Evolutionary conservation across 1,140 invertebrate genomes (phyloP).

Genomic region (Cotesia chilonis): DNA sequence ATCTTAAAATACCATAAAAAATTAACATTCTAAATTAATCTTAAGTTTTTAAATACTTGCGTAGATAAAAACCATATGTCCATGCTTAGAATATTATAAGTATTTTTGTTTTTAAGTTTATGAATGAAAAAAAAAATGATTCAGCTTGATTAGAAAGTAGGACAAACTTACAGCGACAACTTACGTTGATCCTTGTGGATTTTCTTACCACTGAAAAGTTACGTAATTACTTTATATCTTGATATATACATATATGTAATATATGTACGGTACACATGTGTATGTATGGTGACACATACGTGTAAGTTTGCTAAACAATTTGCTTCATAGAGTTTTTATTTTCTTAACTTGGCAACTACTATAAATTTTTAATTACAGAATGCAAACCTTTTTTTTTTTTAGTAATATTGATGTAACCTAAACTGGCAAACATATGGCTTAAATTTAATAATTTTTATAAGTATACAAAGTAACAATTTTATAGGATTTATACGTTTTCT

Average conservation of each 20-base stretch:
- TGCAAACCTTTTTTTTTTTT: too few species aligned
- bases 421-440: too few species aligned
- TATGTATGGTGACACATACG: neutral
- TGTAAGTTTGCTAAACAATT: too few species aligned
- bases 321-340: neutral
- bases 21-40: too few species aligned
- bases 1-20: too few species aligned
- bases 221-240: conserved; percentile 42
- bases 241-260: conserved; percentile 20
- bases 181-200: conserved; percentile 46
- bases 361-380: neutral
- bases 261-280: conserved; percentile 6
- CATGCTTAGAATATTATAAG: too few species aligned
- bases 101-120: conserved; percentile 2
- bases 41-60: too few species aligned
- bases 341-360: neutral
- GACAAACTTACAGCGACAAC: conserved; percentile 52
- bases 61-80: too few species aligned
- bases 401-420: too few species aligned
- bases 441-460: too few species aligned
- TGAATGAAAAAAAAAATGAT: conserved; percentile 35
- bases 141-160: conserved; percentile 64
- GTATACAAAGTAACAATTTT: too few species aligned
- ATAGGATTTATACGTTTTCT: too few species aligned
- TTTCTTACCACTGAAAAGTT: conserved; percentile 50